Evolutionary conservation across 2,888 invertebrate species (phyloP).

Genomic region (Acrobasis suavella): DNA sequence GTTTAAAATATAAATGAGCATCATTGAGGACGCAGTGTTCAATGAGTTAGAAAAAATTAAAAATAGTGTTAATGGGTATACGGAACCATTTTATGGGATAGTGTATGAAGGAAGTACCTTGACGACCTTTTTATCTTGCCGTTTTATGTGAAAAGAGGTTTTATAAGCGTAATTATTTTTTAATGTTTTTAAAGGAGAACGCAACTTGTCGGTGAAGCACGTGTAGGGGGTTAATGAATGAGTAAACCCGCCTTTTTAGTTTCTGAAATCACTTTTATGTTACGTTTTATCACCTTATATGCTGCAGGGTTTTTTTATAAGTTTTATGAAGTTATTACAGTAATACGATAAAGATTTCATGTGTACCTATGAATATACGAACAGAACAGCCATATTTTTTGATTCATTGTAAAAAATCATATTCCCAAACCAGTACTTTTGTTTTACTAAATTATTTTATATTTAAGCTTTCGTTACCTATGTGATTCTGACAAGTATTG

Average conservation of each 20-base stretch:
- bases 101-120: constrained; percentile 71
- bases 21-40: constrained; percentile 78
- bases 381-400: no score
- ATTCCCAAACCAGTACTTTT: no score
- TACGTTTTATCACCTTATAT: constrained; percentile 6
- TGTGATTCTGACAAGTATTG: no score
- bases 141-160: constrained; percentile 75
- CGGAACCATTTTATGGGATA: constrained; percentile 70
- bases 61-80: constrained; percentile 74
- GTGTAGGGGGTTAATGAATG: constrained; percentile 35
- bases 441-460: no score
- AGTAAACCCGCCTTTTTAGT: constrained; percentile 23
- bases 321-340: neutral
- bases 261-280: constrained; percentile 16
- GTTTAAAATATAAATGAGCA: constrained; percentile 66
- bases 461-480: no score
- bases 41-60: constrained; percentile 68
- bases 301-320: neutral
- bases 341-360: no score
- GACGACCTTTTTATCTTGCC: constrained; percentile 73
- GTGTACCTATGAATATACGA: no score
- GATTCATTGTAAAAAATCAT: no score
- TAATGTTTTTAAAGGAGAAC: constrained; percentile 63
- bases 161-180: constrained; percentile 79
- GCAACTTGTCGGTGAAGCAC: constrained; percentile 59